Evolutionary conservation across 2,797 vertebrate genomes (phyloP).

Genomic region (Danio kyathit): DNA sequence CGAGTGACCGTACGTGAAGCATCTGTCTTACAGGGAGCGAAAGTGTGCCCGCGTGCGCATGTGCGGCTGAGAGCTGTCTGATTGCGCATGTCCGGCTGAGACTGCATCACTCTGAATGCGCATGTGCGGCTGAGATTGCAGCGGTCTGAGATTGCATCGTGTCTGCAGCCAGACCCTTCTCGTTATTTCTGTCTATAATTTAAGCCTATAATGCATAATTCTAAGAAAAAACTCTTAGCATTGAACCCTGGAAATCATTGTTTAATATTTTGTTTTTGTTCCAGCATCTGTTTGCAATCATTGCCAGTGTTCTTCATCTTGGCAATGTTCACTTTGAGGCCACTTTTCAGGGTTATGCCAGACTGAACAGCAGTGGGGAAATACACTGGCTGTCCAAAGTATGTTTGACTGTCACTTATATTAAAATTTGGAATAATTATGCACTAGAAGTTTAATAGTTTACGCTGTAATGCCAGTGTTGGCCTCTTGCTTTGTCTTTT

Average conservation of each 20-base stretch:
- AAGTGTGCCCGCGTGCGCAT: too few relatives aligned
- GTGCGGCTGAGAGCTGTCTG: too few relatives aligned
- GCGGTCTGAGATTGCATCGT: too few relatives aligned
- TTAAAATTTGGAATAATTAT: neutral
- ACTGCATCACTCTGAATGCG: too few relatives aligned
- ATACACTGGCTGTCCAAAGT: conserved; percentile 95
- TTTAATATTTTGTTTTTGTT: conserved; percentile 21
- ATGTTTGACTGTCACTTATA: conserved; percentile 34
- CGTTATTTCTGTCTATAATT: too few relatives aligned
- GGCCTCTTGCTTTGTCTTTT: conserved; percentile 3
- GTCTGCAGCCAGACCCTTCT: too few relatives aligned
- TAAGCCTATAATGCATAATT: too few relatives aligned
- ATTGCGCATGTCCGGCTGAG: too few relatives aligned
- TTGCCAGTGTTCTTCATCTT: conserved; percentile 92
- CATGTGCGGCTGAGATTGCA: too few relatives aligned
- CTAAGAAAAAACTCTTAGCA: too few relatives aligned
- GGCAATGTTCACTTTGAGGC: conserved; percentile 89
- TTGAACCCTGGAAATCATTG: neutral
- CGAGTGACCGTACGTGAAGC: too few relatives aligned
- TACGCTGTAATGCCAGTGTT: neutral
- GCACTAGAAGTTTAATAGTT: neutral
- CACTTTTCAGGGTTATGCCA: conserved; percentile 84
- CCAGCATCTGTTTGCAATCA: conserved; percentile 91
- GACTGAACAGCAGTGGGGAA: conserved; percentile 81
- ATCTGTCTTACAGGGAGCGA: too few relatives aligned